These are phyloP conservation scores for Trypoxylus dichotomus DNA, from an alignment of 1,140 invertebrate species.

Conservation along the genomic window DNA sequence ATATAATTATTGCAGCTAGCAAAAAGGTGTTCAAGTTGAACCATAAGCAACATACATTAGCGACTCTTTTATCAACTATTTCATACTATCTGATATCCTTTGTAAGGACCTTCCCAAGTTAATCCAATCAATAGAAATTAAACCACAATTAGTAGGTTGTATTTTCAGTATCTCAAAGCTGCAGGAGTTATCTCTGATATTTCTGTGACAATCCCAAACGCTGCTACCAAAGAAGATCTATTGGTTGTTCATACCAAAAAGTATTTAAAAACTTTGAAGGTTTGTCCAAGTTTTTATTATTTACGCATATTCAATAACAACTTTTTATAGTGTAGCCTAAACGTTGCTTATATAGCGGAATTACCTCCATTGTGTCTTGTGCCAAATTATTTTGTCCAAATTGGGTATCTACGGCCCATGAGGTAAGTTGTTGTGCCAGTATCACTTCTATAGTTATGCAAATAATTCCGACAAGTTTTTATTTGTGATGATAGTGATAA, in stretches of 20 bases:
- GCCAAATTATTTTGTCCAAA: slow-evolving; percentile 78
- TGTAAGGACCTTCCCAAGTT: too few relatives aligned
- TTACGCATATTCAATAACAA: neutral
- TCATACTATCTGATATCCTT: too few relatives aligned
- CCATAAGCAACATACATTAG: too few relatives aligned
- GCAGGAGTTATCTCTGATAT: slow-evolving; percentile 58
- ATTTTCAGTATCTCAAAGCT: slow-evolving; percentile 61
- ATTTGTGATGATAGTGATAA: too few relatives aligned
- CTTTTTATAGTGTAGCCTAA: slow-evolving; percentile 68
- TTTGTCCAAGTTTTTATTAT: slow-evolving; percentile 41
- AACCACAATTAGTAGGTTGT: slow-evolving; percentile 20
- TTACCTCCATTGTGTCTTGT: slow-evolving; percentile 72
- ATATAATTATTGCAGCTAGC: too few relatives aligned
- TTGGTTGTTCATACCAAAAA: slow-evolving; percentile 69
- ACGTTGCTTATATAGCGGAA: slow-evolving; percentile 78
- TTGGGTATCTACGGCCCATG: slow-evolving; percentile 74
- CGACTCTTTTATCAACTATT: too few relatives aligned
- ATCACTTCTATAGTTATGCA: too few relatives aligned
- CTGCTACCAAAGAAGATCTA: slow-evolving; percentile 71
- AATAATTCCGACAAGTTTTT: too few relatives aligned
- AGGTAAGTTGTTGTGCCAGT: slow-evolving; percentile 57
- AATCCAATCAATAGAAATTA: neutral
- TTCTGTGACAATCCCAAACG: slow-evolving; percentile 64
- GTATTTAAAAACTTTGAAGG: slow-evolving; percentile 72
- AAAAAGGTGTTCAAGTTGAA: too few relatives aligned